phyloP scores from a whole-genome alignment of 1,140 invertebrate genomes.

The Arion vulgaris region DNA sequence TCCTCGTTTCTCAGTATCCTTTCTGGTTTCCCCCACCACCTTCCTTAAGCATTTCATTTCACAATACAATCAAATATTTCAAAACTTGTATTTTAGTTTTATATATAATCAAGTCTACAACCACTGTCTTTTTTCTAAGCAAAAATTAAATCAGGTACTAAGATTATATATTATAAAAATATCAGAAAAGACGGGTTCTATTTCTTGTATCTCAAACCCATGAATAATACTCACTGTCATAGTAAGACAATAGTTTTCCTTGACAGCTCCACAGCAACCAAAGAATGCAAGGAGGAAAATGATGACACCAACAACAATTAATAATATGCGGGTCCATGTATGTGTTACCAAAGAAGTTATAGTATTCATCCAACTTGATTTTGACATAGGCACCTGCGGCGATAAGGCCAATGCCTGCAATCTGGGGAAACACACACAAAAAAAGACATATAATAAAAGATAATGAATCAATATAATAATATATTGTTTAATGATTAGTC shows the following conservation, averaged over 20 bases:
- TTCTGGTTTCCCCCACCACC: too few species aligned
- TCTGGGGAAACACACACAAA: constrained; percentile 58
- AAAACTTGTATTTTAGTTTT: too few species aligned
- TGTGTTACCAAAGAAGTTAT: constrained; percentile 61
- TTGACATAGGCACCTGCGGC: constrained; percentile 68
- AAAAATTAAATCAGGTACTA: too few species aligned
- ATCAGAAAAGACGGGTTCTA: too few species aligned
- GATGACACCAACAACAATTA: constrained; percentile 71
- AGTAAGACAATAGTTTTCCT: constrained; percentile 69
- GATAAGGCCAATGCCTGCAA: constrained; percentile 68
- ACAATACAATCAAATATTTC: too few species aligned
- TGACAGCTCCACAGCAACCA: constrained; percentile 71
- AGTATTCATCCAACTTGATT: constrained; percentile 65
- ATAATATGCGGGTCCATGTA: constrained; percentile 66
- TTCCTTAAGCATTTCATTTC: too few species aligned
- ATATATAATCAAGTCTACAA: too few species aligned
- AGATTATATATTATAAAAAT: too few species aligned
- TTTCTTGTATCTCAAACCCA: too few species aligned
- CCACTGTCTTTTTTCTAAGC: too few species aligned
- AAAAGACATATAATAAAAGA: too few species aligned
- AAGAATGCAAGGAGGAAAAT: constrained; percentile 71
- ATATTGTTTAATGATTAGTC: background rate
- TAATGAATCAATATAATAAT: background rate
- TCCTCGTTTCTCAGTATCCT: too few species aligned
- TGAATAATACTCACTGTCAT: constrained; percentile 71